Conservation (phyloP, 1,140 invertebrate species). For the Eciton burchellii region DNA sequence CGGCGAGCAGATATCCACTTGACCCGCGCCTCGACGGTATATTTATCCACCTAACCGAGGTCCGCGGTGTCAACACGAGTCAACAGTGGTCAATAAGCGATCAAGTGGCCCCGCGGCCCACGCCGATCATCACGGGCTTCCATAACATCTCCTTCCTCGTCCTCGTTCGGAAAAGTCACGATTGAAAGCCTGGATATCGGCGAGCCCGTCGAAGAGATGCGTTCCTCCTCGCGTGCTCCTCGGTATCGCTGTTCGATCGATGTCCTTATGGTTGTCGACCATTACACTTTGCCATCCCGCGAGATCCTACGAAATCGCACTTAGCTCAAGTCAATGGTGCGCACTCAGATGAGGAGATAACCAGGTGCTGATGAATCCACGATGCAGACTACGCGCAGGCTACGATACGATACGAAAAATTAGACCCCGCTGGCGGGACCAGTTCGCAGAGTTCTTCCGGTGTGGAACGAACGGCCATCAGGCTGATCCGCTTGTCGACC, state of each 20-base stretch:
- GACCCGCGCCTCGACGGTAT: slow-evolving; percentile 81
- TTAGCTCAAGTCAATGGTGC: too few species aligned
- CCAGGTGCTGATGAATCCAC: too few species aligned
- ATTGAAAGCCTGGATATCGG: not conserved
- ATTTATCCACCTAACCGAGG: slow-evolving; percentile 85
- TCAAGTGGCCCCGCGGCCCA: slow-evolving; percentile 83
- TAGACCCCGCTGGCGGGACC: not conserved
- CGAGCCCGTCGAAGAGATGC: not conserved
- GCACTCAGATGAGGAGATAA: too few species aligned
- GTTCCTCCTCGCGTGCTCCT: not conserved
- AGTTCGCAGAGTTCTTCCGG: not conserved
- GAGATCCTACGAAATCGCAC: too few species aligned
- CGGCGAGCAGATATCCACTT: slow-evolving; percentile 83
- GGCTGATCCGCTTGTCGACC: slow-evolving; percentile 11
- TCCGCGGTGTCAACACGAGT: slow-evolving; percentile 86
- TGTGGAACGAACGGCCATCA: not conserved
- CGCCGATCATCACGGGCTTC: slow-evolving; percentile 77
- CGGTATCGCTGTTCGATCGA: not conserved
- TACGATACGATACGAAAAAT: not conserved
- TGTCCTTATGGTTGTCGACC: not conserved
- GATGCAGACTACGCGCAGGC: not conserved
- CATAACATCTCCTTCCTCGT: slow-evolving; percentile 60
- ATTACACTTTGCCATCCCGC: not conserved
- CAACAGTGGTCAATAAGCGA: slow-evolving; percentile 86
- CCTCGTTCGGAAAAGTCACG: slow-evolving; percentile 27